A percentile compares a stretch with the other conserved stretches of the same genome.
phyloP scores from a whole-genome alignment of 2,113 vertebrate species.

The Cryptotis parvus region DNA sequence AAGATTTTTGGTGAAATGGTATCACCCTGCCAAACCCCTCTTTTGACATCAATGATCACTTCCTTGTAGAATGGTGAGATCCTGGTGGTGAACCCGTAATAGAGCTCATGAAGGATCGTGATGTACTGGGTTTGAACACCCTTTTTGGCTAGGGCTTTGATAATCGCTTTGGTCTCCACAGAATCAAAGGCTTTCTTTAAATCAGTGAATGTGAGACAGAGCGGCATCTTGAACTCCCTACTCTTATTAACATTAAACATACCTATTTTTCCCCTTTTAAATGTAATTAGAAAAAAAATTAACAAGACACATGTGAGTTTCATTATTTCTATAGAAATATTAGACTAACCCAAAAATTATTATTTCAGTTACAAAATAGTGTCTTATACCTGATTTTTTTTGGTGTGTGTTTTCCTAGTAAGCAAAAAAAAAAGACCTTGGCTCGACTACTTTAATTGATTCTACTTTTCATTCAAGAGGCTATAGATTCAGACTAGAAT shows the following conservation, averaged over 20 bases:
- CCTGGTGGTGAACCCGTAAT: no score
- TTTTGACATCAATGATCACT: no score
- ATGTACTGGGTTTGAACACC: no score
- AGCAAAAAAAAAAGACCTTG: conserved; percentile 30
- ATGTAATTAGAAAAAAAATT: conserved; percentile 25
- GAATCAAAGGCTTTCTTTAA: no score
- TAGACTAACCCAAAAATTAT: neutral
- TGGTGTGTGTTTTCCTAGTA: neutral
- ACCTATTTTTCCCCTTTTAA: conserved; percentile 33
- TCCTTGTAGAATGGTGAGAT: no score
- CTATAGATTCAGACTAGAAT: conserved; percentile 11
- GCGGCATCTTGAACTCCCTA: no score
- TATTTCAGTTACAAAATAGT: neutral
- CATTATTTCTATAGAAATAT: conserved; percentile 27
- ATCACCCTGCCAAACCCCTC: no score
- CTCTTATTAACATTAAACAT: conserved; percentile 46
- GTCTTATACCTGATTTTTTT: conserved; percentile 23
- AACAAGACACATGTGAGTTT: neutral
- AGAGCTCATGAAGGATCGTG: no score
- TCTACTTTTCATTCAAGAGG: conserved; percentile 11
- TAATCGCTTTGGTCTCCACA: no score
- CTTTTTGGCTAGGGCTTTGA: no score
- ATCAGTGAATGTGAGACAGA: no score
- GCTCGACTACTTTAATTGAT: neutral
- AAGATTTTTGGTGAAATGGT: no score